Percentiles rank a stretch among this genome's conserved stretches.
phyloP scores from a whole-genome alignment of 2,797 vertebrate species.

The Cyclura pinguis region DNA sequence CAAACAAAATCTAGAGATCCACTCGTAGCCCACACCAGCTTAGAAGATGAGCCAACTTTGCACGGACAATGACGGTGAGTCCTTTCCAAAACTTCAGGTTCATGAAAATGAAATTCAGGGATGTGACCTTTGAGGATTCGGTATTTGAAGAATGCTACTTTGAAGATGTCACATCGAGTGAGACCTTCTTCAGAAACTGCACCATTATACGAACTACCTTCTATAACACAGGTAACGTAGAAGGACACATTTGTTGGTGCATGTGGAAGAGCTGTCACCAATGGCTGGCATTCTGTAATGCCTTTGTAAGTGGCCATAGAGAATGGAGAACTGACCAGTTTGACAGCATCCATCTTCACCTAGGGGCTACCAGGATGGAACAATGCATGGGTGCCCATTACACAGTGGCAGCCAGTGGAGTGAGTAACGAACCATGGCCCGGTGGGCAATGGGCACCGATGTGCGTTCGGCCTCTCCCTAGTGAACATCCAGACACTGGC shows the following conservation, averaged over 20 bases:
- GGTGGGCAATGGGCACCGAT: too few relatives aligned
- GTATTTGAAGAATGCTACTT: constrained; percentile 95
- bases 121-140: constrained; percentile 93
- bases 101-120: constrained; percentile 91
- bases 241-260: too few relatives aligned
- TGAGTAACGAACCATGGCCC: too few relatives aligned
- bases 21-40: not conserved
- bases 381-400: too few relatives aligned
- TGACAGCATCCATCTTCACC: too few relatives aligned
- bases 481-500: too few relatives aligned
- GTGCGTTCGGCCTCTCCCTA: too few relatives aligned
- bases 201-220: constrained; percentile 91
- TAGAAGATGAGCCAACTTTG: not conserved
- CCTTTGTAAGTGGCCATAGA: too few relatives aligned
- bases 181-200: constrained; percentile 96
- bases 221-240: constrained; percentile 89
- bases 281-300: too few relatives aligned
- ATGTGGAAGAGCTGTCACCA: not conserved
- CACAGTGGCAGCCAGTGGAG: too few relatives aligned
- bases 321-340: too few relatives aligned
- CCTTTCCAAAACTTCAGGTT: constrained; percentile 83
- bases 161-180: constrained; percentile 91
- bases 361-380: too few relatives aligned
- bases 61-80: not conserved
- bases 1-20: not conserved